Evolutionary conservation across 2,888 invertebrate genomes (phyloP), one percentile per base, ranked within the genome.

Genomic region (Mesoligia furuncula): DNA sequence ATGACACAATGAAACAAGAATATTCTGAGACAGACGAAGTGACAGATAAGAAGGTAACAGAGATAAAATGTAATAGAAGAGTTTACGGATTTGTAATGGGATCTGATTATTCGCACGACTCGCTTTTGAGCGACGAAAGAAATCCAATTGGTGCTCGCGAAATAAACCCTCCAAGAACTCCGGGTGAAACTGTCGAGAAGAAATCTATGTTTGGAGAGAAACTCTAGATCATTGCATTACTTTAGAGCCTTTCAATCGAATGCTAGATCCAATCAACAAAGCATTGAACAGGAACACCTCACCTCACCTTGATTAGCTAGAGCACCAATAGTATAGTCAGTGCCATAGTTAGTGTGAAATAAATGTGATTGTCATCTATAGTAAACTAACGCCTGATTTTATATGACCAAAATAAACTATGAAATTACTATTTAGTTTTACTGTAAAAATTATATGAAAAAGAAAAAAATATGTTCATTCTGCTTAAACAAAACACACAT

Each of bases 1-100:
- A 78, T 54, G 66, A 77, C 15, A 20, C 36, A n/a, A 31, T 73
- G 2, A 80, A 66, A 67, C 27, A 62, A 36, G 2, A 36, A 62
- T 31, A 17, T 57, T 36, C 39, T 8, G 27, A 27, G 13, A 17
- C 15, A 8, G 27, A 59, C 11, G 24, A 45, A 7, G 17, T 2
- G 0, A 8, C 36, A 15, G 20, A 61, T 17, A 51, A 17, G 15
- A 31, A 51, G 15, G 15, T 9, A 73, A 11, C 7, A 20, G 15
- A 39, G 0, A 13, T 13, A 36, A 69, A 61, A 39, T 8, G 9
- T 7, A 78, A 59, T 11, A 65, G 51, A 24, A 74, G 20, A 20
- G 3, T 51, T 11, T 45, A 15, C 11, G 6, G n/a, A 9, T 48
- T 27, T 45, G 13, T 15, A 15, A 31, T 9, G 17, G 39, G 31